phyloP scores from a whole-genome alignment of 2,888 invertebrate species.

The Melanostoma mellinum region DNA sequence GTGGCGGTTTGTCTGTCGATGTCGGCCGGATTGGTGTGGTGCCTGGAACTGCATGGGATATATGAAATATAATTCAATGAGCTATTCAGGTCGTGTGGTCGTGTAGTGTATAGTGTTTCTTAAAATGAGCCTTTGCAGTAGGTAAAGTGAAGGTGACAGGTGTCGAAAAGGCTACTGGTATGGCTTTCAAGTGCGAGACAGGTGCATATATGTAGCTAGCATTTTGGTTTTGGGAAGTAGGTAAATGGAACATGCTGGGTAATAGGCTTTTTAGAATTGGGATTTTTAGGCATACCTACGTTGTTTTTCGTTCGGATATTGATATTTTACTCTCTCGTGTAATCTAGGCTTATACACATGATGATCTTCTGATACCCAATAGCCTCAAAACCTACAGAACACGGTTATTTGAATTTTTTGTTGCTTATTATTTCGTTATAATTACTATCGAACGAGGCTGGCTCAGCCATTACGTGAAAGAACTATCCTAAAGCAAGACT shows the following conservation, averaged over 20 bases:
- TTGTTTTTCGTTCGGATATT: too few species aligned
- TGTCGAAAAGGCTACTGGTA: slow-evolving; percentile 70
- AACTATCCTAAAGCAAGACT: too few species aligned
- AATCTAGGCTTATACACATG: too few species aligned
- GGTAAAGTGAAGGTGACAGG: slow-evolving; percentile 69
- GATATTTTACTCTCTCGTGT: too few species aligned
- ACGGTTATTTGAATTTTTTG: too few species aligned
- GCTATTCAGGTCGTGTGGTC: slow-evolving; percentile 64
- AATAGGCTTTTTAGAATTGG: too few species aligned
- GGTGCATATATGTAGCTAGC: slow-evolving; percentile 24
- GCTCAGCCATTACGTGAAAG: too few species aligned
- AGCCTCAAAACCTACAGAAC: too few species aligned
- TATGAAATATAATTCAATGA: slow-evolving; percentile 59
- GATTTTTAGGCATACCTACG: too few species aligned
- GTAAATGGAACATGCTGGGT: background rate
- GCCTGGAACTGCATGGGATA: slow-evolving; percentile 48
- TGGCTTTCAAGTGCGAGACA: slow-evolving; percentile 23
- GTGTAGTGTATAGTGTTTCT: slow-evolving; percentile 46
- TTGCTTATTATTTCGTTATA: too few species aligned
- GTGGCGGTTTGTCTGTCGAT: background rate
- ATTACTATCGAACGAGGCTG: too few species aligned
- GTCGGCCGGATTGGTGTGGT: background rate
- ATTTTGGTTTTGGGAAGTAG: background rate
- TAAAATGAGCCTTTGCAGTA: slow-evolving; percentile 47
- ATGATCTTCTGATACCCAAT: too few species aligned